Base-by-base conservation (phyloP, 2,888 invertebrate species). In the Sicus ferrugineus region DNA sequence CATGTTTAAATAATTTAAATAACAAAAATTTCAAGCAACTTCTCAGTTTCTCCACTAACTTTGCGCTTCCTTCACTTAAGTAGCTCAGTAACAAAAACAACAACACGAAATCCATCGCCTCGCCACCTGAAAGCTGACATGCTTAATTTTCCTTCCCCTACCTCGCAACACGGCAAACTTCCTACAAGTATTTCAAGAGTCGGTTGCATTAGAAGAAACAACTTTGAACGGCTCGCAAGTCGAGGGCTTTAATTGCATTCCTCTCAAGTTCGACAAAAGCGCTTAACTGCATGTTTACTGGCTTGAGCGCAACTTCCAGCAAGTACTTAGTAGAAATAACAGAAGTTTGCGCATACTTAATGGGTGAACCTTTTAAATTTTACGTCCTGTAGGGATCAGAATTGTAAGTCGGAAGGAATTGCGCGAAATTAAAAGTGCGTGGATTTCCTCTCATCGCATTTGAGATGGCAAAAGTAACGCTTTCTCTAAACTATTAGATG, bases 201-300 rank as follows among this genome's bases (percentile, higher is more conserved):
- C 26, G 54, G 54, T 54, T 54, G 54, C 61, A 61, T 23, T 61
- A 34, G 34, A 61, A 61, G 23, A 23, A 61, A 38, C 42, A 11
- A 38, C 23, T 14, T 3, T 2, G 16, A 54, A 54, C 4, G 2
- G 23, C 6, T 21, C 11, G 21, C 23, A 67, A 59, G 38, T 65
- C 42, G 6, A 54, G 54, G 2, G 31, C 23, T 65, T 54, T 28
- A 65, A 65, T 65, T 65, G 38, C 65, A 65, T 65, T 65, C 38
- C 54, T 48, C 38, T 28, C 19, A 34, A 64, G 19, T 46, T 50
- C 21, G 3, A 16, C 34, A 38, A 34, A 26, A 9, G 19, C 16
- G 26, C 21, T 23, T 42, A 26, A 23, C 38, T 38, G 34, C 16
- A 61, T 23, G 26, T 16, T 34, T 34, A 19, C 34, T 58, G 38